These are phyloP conservation scores for Ectemnius cavifrons DNA, from an alignment of 2,888 invertebrate genomes.

Conservation along the genomic window DNA sequence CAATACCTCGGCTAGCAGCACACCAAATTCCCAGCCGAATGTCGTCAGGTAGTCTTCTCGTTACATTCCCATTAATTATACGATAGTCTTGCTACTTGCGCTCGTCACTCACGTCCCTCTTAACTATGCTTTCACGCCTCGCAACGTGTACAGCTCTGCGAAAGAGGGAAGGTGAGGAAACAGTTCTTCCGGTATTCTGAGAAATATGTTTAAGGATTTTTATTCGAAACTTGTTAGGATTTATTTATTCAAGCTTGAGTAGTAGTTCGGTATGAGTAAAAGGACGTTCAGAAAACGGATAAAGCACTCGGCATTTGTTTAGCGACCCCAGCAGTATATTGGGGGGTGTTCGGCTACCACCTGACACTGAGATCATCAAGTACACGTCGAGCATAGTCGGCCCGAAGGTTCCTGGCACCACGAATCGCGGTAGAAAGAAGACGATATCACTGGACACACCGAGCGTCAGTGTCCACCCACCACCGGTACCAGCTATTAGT, in stretches of 20 bases:
- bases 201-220: background rate
- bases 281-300: background rate
- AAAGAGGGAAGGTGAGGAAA: slow-evolving; percentile 75
- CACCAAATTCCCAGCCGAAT: slow-evolving; percentile 75
- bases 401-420: slow-evolving; percentile 90
- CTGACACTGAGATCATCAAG: slow-evolving; percentile 94
- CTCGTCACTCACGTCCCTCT: slow-evolving; percentile 7
- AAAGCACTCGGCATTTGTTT: slow-evolving; percentile 61
- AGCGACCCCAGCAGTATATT: slow-evolving; percentile 91
- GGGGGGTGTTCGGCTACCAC: slow-evolving; percentile 90
- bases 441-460: slow-evolving; percentile 92
- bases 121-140: slow-evolving; percentile 59
- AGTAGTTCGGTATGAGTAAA: background rate
- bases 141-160: slow-evolving; percentile 64
- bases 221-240: background rate
- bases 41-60: slow-evolving; percentile 72
- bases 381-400: slow-evolving; percentile 93
- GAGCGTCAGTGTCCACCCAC: slow-evolving; percentile 81
- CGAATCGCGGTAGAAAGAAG: slow-evolving; percentile 92
- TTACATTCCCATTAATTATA: slow-evolving; percentile 39
- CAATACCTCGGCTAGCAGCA: slow-evolving; percentile 66
- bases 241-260: background rate
- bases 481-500: slow-evolving; percentile 74
- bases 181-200: background rate
- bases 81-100: slow-evolving; percentile 7